phyloP scores from a whole-genome alignment of 2,888 invertebrate species.

The Miltochrista miniata region DNA sequence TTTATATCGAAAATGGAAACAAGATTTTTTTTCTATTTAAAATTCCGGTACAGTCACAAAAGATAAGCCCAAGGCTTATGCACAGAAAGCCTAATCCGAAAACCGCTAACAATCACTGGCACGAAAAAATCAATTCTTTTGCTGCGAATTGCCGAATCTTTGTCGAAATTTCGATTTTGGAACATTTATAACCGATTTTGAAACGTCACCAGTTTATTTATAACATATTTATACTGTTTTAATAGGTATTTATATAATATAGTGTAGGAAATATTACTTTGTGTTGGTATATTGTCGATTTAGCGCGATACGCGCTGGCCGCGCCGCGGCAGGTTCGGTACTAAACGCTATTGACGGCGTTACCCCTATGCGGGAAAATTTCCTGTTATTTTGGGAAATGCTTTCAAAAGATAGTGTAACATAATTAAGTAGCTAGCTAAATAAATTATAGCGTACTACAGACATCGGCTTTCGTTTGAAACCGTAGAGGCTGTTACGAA shows the following conservation, averaged over 20 bases:
- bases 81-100: constrained; percentile 30
- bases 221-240: constrained; percentile 18
- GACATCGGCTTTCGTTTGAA: too few species aligned
- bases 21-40: too few species aligned
- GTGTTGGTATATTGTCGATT: constrained; percentile 39
- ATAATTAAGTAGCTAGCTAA: too few species aligned
- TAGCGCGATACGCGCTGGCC: constrained; percentile 65
- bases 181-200: constrained; percentile 12
- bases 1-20: too few species aligned
- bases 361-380: constrained; percentile 28
- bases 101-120: constrained; percentile 41
- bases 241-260: constrained; percentile 12
- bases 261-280: constrained; percentile 38
- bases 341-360: constrained; percentile 50
- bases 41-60: not conserved
- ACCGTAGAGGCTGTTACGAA: too few species aligned
- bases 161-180: constrained; percentile 10
- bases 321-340: constrained; percentile 66
- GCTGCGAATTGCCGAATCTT: constrained; percentile 43
- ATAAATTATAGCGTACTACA: too few species aligned
- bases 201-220: constrained; percentile 35
- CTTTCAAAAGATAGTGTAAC: not conserved
- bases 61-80: not conserved
- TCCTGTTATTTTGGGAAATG: constrained; percentile 33
- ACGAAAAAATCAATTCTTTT: constrained; percentile 68